These are phyloP conservation scores for Gonocerus acuteangulatus DNA, from an alignment of 2,888 invertebrate genomes.

Conservation along the genomic window DNA sequence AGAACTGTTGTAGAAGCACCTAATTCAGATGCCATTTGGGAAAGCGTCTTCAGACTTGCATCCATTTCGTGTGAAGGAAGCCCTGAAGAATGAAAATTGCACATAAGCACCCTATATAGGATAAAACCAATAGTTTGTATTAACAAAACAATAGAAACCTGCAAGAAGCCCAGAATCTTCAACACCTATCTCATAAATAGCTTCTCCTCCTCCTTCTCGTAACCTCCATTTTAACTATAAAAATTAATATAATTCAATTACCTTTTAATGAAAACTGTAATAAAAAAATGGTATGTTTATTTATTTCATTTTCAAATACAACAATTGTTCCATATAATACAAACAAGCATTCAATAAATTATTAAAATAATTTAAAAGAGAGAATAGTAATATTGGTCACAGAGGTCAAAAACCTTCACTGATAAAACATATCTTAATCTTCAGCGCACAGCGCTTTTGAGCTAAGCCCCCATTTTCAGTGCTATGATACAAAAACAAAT, in stretches of 20 bases:
- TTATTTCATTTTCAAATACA: not conserved
- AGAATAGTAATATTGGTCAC: too few relatives aligned
- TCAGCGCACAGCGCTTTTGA: too few relatives aligned
- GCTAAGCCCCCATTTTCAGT: too few relatives aligned
- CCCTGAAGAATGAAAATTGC: constrained; percentile 49
- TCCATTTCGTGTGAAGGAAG: constrained; percentile 74
- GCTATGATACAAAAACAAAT: too few relatives aligned
- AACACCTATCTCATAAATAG: constrained; percentile 95
- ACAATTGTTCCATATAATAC: too few relatives aligned
- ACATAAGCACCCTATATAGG: not conserved
- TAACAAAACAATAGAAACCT: constrained; percentile 17
- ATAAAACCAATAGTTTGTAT: not conserved
- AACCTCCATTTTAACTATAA: constrained; percentile 92
- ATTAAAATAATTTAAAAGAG: too few relatives aligned
- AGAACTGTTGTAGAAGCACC: constrained; percentile 74
- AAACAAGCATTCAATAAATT: too few relatives aligned
- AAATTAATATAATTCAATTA: not conserved
- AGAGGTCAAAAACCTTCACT: too few relatives aligned
- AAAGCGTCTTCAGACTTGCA: constrained; percentile 75
- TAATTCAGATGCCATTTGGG: constrained; percentile 79
- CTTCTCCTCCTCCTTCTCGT: constrained; percentile 90
- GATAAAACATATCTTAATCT: too few relatives aligned
- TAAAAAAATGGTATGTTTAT: not conserved
- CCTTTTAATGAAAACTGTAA: too few relatives aligned
- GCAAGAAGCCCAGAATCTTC: constrained; percentile 75